Evolutionary conservation across 2,113 vertebrate genomes (phyloP).

Genomic region (Brachirus orientalis): DNA sequence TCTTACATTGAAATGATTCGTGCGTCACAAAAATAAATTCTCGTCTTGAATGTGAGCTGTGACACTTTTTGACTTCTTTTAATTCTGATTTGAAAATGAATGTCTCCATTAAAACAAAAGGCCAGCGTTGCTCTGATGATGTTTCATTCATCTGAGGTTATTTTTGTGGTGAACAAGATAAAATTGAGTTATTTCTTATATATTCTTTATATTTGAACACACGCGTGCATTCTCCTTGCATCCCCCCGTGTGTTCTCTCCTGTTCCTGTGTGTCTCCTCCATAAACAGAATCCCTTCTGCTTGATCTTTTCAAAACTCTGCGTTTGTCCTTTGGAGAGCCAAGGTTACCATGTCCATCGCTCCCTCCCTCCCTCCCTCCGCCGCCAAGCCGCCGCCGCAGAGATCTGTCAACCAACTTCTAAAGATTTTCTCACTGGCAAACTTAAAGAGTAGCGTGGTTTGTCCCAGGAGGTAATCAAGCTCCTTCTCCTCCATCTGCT

Average conservation of each 20-base stretch:
- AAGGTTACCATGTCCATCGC: slow-evolving; percentile 73
- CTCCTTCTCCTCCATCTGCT: slow-evolving; percentile 39
- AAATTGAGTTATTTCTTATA: no score
- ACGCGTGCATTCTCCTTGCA: neutral
- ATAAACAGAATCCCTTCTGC: slow-evolving; percentile 54
- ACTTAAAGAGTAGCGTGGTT: slow-evolving; percentile 65
- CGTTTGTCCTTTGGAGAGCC: slow-evolving; percentile 72
- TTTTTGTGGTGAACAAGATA: no score
- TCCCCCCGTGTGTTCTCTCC: slow-evolving; percentile 13
- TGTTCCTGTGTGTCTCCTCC: slow-evolving; percentile 41
- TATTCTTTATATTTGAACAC: no score
- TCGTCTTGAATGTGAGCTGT: no score
- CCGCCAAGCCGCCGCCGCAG: slow-evolving; percentile 26
- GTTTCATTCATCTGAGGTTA: no score
- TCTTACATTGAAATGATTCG: no score
- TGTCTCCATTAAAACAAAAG: no score
- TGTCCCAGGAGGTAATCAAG: slow-evolving; percentile 76
- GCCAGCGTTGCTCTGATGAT: no score
- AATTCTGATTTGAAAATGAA: no score
- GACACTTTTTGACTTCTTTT: no score
- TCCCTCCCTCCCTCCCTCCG: slow-evolving; percentile 30
- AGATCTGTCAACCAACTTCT: slow-evolving; percentile 79
- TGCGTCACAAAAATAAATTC: no score
- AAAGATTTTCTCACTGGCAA: slow-evolving; percentile 69
- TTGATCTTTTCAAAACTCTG: slow-evolving; percentile 72